Evolutionary conservation across 2,888 invertebrate species (phyloP).

Genomic region (Coleophora flavipennella): DNA sequence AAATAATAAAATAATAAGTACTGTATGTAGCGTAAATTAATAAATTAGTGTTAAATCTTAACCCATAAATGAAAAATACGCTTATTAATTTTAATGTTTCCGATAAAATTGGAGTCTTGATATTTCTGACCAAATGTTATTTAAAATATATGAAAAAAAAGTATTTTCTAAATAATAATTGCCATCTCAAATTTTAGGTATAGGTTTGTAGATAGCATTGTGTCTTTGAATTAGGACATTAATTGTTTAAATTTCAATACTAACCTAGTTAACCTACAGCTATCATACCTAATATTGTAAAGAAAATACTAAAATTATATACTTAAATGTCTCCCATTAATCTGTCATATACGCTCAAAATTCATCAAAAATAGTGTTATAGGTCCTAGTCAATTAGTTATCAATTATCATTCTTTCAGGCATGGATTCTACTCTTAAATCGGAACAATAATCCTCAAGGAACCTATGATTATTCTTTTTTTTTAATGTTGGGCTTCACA

Average conservation of each 20-base stretch:
- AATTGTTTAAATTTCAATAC: no score
- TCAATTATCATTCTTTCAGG: no score
- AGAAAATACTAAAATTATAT: no score
- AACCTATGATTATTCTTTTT: no score
- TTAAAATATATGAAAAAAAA: slow-evolving; percentile 47
- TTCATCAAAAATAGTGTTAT: neutral
- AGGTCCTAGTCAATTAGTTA: no score
- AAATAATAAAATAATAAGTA: slow-evolving; percentile 11
- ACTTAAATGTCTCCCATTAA: no score
- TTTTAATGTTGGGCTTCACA: no score
- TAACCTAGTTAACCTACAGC: no score
- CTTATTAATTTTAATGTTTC: slow-evolving; percentile 73
- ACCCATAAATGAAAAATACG: slow-evolving; percentile 66
- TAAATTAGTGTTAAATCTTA: slow-evolving; percentile 48
- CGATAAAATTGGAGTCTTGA: slow-evolving; percentile 69
- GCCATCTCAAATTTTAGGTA: slow-evolving; percentile 51
- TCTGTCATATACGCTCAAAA: neutral
- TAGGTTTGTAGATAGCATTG: slow-evolving; percentile 39
- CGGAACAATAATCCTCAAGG: no score
- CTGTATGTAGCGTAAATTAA: slow-evolving; percentile 28
- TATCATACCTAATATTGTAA: no score
- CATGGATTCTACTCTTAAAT: no score
- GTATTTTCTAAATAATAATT: slow-evolving; percentile 52
- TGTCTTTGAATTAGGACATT: slow-evolving; percentile 14
- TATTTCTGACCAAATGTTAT: slow-evolving; percentile 71